These are phyloP conservation scores for Margaritifera margaritifera DNA, from an alignment of 2,888 invertebrate genomes.

Conservation along the genomic window DNA sequence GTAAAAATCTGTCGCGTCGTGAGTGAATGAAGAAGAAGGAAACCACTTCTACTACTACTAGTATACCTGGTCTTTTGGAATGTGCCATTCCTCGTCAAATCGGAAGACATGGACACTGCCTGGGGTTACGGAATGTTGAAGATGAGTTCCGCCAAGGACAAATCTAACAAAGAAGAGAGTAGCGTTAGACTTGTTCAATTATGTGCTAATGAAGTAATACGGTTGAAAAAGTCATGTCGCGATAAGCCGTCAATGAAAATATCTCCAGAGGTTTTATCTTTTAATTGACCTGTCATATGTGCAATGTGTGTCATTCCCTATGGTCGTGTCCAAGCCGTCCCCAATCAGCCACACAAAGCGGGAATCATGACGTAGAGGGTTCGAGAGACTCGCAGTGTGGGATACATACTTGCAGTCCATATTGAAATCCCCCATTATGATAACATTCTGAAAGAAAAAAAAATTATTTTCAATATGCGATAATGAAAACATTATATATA, in stretches of 20 bases:
- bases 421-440: constrained; percentile 70
- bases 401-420: constrained; percentile 67
- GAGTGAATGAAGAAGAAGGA: too few relatives aligned
- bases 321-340: constrained; percentile 66
- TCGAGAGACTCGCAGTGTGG: constrained; percentile 36
- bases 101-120: constrained; percentile 48
- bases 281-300: constrained; percentile 66
- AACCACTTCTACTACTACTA: too few relatives aligned
- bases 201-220: neutral
- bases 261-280: too few relatives aligned
- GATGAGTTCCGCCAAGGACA: constrained; percentile 44
- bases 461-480: too few relatives aligned
- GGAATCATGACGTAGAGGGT: constrained; percentile 47
- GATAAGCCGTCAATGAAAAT: neutral
- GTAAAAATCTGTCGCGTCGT: too few relatives aligned
- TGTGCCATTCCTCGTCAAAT: constrained; percentile 49
- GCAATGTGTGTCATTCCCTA: constrained; percentile 50
- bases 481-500: too few relatives aligned
- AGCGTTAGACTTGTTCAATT: neutral
- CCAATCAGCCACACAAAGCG: constrained; percentile 64
- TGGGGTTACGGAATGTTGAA: constrained; percentile 44
- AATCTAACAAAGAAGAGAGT: constrained; percentile 50
- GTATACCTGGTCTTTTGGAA: constrained; percentile 40
- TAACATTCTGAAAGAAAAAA: constrained; percentile 39
- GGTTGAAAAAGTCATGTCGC: neutral